Evolutionary conservation across 2,888 invertebrate species (phyloP).

Genomic region (Polia nebulosa): DNA sequence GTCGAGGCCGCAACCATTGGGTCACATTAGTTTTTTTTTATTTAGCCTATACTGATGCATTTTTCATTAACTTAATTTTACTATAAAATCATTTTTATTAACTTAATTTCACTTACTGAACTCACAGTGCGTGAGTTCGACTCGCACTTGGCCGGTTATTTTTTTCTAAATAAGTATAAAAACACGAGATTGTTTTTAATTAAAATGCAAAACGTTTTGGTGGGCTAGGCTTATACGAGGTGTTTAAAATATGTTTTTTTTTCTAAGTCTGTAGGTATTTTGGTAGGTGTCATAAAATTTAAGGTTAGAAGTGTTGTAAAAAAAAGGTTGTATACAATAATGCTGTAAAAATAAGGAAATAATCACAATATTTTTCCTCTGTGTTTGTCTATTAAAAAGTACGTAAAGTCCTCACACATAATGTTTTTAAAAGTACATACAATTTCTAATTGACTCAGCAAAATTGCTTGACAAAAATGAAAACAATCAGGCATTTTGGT

Average conservation of each 20-base stretch:
- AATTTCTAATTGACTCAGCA: not conserved
- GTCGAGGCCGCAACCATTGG: too few relatives aligned
- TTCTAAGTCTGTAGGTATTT: not conserved
- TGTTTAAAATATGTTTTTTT: not conserved
- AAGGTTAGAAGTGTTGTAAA: not conserved
- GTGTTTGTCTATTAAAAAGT: too few relatives aligned
- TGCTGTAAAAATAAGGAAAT: not conserved
- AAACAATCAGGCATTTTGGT: not conserved
- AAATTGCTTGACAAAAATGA: not conserved
- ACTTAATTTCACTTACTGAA: not conserved
- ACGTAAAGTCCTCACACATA: too few relatives aligned
- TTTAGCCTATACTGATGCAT: too few relatives aligned
- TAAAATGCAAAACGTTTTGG: slow-evolving; percentile 28
- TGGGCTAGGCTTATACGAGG: not conserved
- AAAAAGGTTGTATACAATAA: not conserved
- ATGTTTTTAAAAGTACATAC: too few relatives aligned
- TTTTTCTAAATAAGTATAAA: slow-evolving; percentile 24
- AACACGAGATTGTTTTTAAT: slow-evolving; percentile 37
- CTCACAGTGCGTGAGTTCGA: not conserved
- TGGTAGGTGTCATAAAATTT: not conserved
- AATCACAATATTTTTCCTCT: not conserved
- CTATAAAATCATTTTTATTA: too few relatives aligned
- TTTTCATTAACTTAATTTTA: too few relatives aligned
- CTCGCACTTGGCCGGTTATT: slow-evolving; percentile 4
- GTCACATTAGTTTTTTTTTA: too few relatives aligned